phyloP scores from a whole-genome alignment of 64 coral and sea anemone genomes.

The Pocillopora damicornis region DNA sequence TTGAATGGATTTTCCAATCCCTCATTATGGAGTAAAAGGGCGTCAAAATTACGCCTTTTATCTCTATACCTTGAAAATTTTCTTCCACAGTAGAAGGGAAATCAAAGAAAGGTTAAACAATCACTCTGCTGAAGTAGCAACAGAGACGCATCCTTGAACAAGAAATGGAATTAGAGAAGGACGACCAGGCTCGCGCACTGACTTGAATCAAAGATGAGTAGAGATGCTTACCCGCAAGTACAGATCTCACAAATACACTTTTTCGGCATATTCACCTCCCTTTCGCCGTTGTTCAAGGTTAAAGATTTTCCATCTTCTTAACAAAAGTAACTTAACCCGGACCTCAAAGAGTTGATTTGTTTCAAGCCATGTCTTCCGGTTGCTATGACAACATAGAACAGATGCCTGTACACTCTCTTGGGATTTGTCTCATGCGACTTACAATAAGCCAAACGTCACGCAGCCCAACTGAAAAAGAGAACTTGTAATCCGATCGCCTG shows the following conservation, averaged over 20 bases:
- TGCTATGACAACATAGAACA: conserved; percentile 8
- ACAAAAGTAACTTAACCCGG: neutral
- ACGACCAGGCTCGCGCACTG: neutral
- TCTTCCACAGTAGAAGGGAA: conserved; percentile 12
- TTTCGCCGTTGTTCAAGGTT: neutral
- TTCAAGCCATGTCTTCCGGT: neutral
- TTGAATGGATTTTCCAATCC: conserved; percentile 1
- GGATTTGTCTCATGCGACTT: conserved; percentile 15
- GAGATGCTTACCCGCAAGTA: conserved; percentile 85
- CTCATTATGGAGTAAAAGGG: neutral
- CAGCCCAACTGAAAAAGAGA: too few species aligned
- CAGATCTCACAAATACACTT: conserved; percentile 99
- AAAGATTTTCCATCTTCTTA: conserved; percentile 2
- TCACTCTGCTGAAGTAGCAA: neutral
- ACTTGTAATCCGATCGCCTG: too few species aligned
- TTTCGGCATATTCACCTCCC: conserved; percentile 45
- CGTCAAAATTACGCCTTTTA: neutral
- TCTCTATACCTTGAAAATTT: neutral
- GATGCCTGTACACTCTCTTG: neutral
- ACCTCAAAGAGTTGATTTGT: neutral
- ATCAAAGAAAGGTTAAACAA: neutral
- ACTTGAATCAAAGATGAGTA: neutral
- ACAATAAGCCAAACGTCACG: neutral
- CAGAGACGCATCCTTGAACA: too few species aligned
- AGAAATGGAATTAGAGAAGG: conserved; percentile 15